These are phyloP conservation scores for Oncopodura yosiiana DNA, from an alignment of 1,140 invertebrate genomes.

Conservation along the genomic window DNA sequence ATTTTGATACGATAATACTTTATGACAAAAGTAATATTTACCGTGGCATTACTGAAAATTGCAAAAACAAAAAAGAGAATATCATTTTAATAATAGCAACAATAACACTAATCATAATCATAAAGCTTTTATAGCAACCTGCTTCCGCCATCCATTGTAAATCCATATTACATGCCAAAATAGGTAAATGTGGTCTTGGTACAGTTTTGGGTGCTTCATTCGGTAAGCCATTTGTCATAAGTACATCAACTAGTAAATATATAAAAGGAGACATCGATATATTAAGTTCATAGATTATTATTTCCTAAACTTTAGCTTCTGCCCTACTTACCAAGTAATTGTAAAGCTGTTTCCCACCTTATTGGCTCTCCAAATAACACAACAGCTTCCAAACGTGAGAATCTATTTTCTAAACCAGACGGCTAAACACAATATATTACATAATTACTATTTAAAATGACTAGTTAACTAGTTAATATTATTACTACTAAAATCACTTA, in stretches of 20 bases:
- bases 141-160: conserved; percentile 58
- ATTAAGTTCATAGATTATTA: neutral
- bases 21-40: conserved; percentile 37
- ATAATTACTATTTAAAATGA: neutral
- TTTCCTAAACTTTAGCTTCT: no score
- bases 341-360: conserved; percentile 51
- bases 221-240: conserved; percentile 54
- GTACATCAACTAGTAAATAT: conserved; percentile 59
- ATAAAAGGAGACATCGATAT: conserved; percentile 50
- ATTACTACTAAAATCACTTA: conserved; percentile 34
- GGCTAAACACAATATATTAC: conserved; percentile 38
- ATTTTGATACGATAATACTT: neutral
- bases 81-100: no score
- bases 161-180: conserved; percentile 60
- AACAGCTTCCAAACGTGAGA: conserved; percentile 47
- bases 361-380: conserved; percentile 55
- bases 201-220: conserved; percentile 39
- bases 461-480: neutral
- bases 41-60: conserved; percentile 50
- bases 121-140: no score
- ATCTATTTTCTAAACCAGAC: conserved; percentile 47
- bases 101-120: no score
- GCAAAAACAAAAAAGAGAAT: no score
- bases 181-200: conserved; percentile 54
- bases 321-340: conserved; percentile 20